Conservation (phyloP, 1,140 invertebrate species). For the Trachymyrmex septentrionalis region DNA sequence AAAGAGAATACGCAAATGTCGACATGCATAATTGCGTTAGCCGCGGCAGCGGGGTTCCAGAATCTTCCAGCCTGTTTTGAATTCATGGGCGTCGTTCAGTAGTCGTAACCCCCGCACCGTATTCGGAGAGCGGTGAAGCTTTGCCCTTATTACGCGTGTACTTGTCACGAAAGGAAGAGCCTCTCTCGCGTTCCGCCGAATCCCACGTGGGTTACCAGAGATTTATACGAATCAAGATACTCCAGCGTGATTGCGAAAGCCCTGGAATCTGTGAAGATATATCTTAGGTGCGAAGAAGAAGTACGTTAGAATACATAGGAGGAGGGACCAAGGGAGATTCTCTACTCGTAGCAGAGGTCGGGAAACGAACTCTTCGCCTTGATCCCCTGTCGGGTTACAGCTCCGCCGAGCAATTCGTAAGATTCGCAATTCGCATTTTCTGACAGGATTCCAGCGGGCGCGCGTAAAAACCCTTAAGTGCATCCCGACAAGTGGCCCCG, state of each 20-base stretch:
- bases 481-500: constrained; percentile 31
- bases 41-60: neutral
- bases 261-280: constrained; percentile 68
- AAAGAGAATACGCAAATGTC: constrained; percentile 46
- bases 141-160: constrained; percentile 72
- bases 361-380: constrained; percentile 51
- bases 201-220: constrained; percentile 73
- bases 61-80: constrained; percentile 69
- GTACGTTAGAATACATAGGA: constrained; percentile 64
- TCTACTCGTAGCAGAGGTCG: constrained; percentile 35
- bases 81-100: constrained; percentile 66
- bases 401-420: constrained; percentile 45
- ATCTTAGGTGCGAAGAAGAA: constrained; percentile 76
- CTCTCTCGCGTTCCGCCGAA: constrained; percentile 59
- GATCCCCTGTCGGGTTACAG: constrained; percentile 33
- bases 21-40: constrained; percentile 69
- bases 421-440: constrained; percentile 44
- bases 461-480: constrained; percentile 51
- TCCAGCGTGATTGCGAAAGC: constrained; percentile 74
- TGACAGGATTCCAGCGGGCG: constrained; percentile 14
- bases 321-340: constrained; percentile 6
- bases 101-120: constrained; percentile 54
- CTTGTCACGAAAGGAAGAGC: constrained; percentile 67
- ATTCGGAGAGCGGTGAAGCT: constrained; percentile 65
- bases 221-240: constrained; percentile 81